Percentiles rank a stretch among this genome's conserved stretches.
phyloP scores from a whole-genome alignment of 2,888 invertebrate genomes.

The Epiblema foenella region DNA sequence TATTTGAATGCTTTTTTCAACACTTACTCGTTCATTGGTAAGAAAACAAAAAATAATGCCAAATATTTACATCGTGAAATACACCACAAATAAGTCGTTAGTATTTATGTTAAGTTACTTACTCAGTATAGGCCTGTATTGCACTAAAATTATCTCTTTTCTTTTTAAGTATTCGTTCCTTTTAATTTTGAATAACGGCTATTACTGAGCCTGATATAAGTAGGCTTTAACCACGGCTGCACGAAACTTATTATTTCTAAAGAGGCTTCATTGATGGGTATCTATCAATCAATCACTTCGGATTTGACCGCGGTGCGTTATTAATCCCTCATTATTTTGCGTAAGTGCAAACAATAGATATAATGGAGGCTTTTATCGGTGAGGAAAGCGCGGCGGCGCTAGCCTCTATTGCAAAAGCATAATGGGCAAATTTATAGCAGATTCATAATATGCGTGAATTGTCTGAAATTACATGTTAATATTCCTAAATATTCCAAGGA shows the following conservation, averaged over 20 bases:
- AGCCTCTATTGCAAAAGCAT: constrained; percentile 30
- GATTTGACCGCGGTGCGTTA: background rate
- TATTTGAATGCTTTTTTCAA: background rate
- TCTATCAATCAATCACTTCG: constrained; percentile 17
- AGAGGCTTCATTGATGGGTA: background rate
- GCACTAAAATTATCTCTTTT: too few relatives aligned
- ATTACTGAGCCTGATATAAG: too few relatives aligned
- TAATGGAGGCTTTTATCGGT: constrained; percentile 48
- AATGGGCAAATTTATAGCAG: constrained; percentile 12
- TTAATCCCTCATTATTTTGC: constrained; percentile 25
- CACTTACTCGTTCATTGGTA: too few relatives aligned
- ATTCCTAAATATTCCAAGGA: too few relatives aligned
- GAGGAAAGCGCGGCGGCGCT: constrained; percentile 47
- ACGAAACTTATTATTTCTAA: background rate
- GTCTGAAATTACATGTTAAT: background rate
- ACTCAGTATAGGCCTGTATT: too few relatives aligned
- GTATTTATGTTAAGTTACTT: too few relatives aligned
- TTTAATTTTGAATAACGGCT: too few relatives aligned
- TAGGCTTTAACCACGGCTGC: background rate
- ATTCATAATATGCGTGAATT: background rate
- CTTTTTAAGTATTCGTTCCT: too few relatives aligned
- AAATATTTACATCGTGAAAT: too few relatives aligned
- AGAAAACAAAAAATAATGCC: too few relatives aligned
- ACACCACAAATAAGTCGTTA: too few relatives aligned
- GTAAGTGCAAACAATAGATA: constrained; percentile 39